These are phyloP conservation scores for Kobus ellipsiprymnus DNA, from an alignment of 2,113 vertebrate species.

Conservation along the genomic window DNA sequence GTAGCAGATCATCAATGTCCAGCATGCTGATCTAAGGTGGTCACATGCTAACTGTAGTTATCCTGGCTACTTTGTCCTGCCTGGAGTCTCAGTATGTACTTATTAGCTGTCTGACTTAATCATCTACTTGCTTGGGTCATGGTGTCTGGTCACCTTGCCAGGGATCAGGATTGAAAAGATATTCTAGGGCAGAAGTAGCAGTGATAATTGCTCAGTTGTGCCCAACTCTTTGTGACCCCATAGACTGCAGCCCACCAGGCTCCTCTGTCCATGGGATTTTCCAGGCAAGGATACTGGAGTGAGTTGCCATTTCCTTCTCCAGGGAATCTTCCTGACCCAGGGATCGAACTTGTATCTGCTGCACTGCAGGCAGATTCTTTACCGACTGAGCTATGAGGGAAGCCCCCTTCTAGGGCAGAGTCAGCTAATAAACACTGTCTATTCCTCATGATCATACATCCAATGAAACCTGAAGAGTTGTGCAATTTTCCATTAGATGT, in stretches of 20 bases:
- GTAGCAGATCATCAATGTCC: not conserved
- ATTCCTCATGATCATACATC: not conserved
- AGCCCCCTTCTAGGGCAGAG: not conserved
- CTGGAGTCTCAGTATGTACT: not conserved
- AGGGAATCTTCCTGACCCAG: not conserved
- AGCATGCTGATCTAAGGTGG: not conserved
- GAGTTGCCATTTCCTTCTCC: not conserved
- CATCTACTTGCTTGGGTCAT: not conserved
- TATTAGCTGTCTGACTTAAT: not conserved
- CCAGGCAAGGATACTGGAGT: not conserved
- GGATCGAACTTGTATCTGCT: not conserved
- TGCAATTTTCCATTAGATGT: not conserved
- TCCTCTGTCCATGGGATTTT: not conserved
- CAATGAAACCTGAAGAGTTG: not conserved
- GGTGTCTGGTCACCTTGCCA: not conserved
- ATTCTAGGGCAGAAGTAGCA: not conserved
- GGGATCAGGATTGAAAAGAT: not conserved
- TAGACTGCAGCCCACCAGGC: not conserved
- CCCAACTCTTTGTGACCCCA: not conserved
- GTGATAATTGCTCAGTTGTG: not conserved
- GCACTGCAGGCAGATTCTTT: not conserved
- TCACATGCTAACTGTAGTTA: not conserved
- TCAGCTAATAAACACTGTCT: not conserved
- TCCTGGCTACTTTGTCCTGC: not conserved
- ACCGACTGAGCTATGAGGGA: not conserved